Conservation (phyloP, 2,797 vertebrate species). For the Dendrocincla fuliginosa region DNA sequence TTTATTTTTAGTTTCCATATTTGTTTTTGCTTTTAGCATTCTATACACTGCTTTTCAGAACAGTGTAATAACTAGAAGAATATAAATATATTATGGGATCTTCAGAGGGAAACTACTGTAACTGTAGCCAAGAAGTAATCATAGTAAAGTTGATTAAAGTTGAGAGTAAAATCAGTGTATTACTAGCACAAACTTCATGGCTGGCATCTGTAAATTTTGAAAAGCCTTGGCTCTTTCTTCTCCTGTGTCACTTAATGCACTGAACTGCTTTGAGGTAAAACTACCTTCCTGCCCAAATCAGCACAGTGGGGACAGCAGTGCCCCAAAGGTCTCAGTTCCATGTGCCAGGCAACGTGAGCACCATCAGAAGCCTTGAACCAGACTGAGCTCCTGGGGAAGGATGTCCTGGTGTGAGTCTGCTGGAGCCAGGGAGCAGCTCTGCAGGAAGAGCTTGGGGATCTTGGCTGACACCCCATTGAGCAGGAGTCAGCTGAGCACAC, state of each 20-base stretch:
- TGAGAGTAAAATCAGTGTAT: neutral
- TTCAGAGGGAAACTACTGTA: neutral
- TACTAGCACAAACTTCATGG: neutral
- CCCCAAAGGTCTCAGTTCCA: neutral
- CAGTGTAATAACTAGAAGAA: neutral
- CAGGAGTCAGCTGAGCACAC: neutral
- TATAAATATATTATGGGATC: neutral
- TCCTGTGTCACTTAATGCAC: neutral
- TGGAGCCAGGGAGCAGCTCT: neutral
- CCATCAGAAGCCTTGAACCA: neutral
- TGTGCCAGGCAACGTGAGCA: neutral
- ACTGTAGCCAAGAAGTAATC: neutral
- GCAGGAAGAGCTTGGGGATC: neutral
- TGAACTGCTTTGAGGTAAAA: neutral
- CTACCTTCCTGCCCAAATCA: neutral
- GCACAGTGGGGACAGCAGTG: neutral
- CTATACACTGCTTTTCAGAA: neutral
- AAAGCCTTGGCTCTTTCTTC: neutral
- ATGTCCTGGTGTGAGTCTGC: neutral
- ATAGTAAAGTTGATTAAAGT: neutral
- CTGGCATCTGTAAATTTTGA: neutral
- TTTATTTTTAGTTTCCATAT: neutral
- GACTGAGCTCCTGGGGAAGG: neutral
- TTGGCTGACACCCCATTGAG: rapidly evolving
- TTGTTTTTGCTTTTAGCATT: neutral